Evolutionary conservation across 2,888 invertebrate genomes (phyloP).

Genomic region (Aleiodes testaceus): DNA sequence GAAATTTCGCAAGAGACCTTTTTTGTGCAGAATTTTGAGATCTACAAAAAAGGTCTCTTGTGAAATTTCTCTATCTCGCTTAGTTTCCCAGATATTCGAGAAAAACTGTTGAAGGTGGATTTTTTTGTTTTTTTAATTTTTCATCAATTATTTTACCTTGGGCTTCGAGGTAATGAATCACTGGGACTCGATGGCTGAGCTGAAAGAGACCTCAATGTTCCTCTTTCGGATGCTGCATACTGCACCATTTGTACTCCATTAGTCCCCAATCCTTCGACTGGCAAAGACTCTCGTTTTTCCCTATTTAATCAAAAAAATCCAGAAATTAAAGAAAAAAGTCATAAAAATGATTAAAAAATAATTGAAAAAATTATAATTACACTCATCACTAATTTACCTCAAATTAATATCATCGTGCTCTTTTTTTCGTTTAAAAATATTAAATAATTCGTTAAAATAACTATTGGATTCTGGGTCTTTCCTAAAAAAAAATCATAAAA

Average conservation of each 20-base stretch:
- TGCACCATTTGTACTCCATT: conserved; percentile 78
- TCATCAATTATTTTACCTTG: conserved; percentile 59
- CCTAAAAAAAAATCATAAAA: conserved; percentile 57
- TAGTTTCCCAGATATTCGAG: too few relatives aligned
- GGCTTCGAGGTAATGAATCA: conserved; percentile 64
- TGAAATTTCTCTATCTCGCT: too few relatives aligned
- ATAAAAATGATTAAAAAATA: too few relatives aligned
- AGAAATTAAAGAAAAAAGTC: too few relatives aligned
- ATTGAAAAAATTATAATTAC: too few relatives aligned
- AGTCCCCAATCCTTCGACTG: conserved; percentile 67
- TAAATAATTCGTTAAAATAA: conserved; percentile 68
- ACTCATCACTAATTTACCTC: conserved; percentile 23
- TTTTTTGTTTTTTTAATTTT: too few relatives aligned
- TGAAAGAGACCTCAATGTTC: conserved; percentile 77
- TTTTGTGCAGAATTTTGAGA: too few relatives aligned
- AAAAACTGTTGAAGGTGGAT: too few relatives aligned
- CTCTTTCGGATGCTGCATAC: conserved; percentile 77
- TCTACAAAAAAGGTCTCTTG: too few relatives aligned
- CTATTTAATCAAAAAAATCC: conserved; percentile 55
- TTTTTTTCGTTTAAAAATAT: conserved; percentile 54
- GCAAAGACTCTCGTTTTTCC: conserved; percentile 67
- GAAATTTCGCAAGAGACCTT: too few relatives aligned
- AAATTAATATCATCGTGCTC: conserved; percentile 36
- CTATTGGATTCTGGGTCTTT: conserved; percentile 64
- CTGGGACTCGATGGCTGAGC: conserved; percentile 70